Evolutionary conservation across 2,113 vertebrate genomes (phyloP).

Genomic region (Phocoena sinus): DNA sequence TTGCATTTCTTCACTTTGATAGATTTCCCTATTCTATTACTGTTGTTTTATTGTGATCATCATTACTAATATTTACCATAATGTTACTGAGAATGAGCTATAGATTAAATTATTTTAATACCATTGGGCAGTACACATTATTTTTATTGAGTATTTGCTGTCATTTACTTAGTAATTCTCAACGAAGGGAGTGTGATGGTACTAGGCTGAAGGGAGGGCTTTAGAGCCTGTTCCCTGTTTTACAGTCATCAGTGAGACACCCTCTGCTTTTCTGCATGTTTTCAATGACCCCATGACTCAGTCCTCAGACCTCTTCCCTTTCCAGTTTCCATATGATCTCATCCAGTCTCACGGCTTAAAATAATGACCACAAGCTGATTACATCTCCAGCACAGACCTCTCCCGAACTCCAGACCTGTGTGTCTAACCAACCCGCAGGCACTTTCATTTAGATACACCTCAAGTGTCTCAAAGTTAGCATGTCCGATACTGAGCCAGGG

Average conservation of each 20-base stretch:
- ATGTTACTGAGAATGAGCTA: neutral
- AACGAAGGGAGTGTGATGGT: neutral
- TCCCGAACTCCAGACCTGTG: neutral
- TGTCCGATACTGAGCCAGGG: neutral
- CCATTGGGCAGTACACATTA: neutral
- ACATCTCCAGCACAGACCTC: neutral
- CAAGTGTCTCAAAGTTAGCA: neutral
- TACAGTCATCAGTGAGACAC: neutral
- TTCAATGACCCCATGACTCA: neutral
- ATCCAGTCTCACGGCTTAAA: neutral
- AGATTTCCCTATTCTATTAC: neutral
- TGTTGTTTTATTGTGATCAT: neutral
- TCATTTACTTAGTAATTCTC: neutral
- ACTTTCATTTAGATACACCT: neutral
- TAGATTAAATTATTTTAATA: constrained; percentile 3
- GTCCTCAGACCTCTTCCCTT: neutral
- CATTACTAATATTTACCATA: neutral
- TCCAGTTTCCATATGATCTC: neutral
- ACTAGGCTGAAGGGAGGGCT: neutral
- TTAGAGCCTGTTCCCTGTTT: neutral
- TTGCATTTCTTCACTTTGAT: constrained; percentile 8
- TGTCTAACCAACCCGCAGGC: accelerated
- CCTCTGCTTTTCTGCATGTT: neutral
- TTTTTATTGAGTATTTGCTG: constrained; percentile 1
- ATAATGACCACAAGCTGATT: neutral